Conservation (phyloP, 1,140 invertebrate species). For the Ptiloglossa arizonensis region DNA sequence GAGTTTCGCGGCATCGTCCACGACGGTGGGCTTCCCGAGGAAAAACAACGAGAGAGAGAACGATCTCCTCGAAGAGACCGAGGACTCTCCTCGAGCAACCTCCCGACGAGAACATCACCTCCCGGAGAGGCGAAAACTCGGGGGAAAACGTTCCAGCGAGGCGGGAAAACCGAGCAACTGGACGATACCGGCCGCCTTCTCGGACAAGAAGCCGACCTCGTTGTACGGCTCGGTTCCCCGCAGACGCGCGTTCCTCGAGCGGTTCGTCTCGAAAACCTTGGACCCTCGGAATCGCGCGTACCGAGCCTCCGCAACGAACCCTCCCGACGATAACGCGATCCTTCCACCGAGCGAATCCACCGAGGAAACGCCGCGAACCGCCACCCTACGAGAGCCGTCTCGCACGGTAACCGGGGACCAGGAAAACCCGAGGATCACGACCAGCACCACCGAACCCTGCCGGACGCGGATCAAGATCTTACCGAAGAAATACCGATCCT, state of each 20-base stretch:
- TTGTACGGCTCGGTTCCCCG: slow-evolving; percentile 19
- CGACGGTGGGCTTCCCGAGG: background rate
- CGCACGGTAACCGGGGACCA: too few relatives aligned
- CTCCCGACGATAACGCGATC: background rate
- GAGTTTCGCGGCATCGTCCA: background rate
- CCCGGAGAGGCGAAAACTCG: too few relatives aligned
- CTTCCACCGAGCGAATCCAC: too few relatives aligned
- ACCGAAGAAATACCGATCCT: background rate
- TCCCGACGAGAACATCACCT: too few relatives aligned
- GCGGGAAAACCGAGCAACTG: slow-evolving; percentile 29
- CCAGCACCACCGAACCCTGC: too few relatives aligned
- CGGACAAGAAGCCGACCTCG: slow-evolving; percentile 33
- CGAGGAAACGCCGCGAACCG: too few relatives aligned
- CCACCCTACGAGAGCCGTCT: too few relatives aligned
- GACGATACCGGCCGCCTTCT: slow-evolving; percentile 19
- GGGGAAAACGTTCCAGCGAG: background rate
- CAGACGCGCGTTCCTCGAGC: background rate
- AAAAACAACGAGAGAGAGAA: background rate
- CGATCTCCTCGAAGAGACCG: rapidly evolving
- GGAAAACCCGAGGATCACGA: slow-evolving; percentile 9
- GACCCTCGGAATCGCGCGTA: background rate
- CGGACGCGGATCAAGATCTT: too few relatives aligned
- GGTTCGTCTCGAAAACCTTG: background rate
- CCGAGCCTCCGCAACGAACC: background rate
- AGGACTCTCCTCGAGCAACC: too few relatives aligned